Evolutionary conservation across 2,797 vertebrate species (phyloP).

Genomic region (Mareca penelope): DNA sequence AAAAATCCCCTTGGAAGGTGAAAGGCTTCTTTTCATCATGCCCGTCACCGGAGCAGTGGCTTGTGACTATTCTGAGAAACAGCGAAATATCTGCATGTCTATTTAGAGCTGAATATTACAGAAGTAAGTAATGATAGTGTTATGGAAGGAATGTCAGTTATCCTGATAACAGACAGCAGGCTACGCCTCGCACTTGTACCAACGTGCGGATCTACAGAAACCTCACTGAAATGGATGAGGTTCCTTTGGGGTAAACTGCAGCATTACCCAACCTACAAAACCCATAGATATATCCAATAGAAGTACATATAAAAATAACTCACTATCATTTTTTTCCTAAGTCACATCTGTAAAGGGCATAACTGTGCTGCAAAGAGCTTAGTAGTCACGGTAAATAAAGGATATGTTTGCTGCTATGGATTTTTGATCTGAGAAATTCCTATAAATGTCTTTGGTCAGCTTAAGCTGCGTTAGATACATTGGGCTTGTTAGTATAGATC

Average conservation of each 20-base stretch:
- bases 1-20: constrained; percentile 16
- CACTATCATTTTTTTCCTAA: constrained; percentile 8
- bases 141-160: constrained; percentile 69
- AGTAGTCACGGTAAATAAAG: constrained; percentile 51
- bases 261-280: constrained; percentile 1
- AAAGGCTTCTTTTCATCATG: constrained; percentile 27
- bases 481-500: neutral
- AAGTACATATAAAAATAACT: constrained; percentile 10
- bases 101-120: constrained; percentile 63
- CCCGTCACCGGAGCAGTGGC: neutral
- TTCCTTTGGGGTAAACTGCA: neutral
- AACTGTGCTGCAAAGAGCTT: constrained; percentile 18
- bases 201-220: neutral
- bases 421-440: constrained; percentile 46
- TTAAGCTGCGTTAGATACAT: neutral
- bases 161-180: constrained; percentile 51
- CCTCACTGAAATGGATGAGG: constrained; percentile 22
- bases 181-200: constrained; percentile 20
- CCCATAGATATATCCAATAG: neutral
- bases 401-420: constrained; percentile 34
- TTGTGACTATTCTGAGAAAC: constrained; percentile 58
- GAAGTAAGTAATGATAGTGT: constrained; percentile 34
- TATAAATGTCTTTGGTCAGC: constrained; percentile 33
- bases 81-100: constrained; percentile 23
- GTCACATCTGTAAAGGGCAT: constrained; percentile 30